Percentiles rank a stretch among this genome's conserved stretches.
These are phyloP conservation scores for Microctonus hyperodae DNA, from an alignment of 2,888 invertebrate genomes.

Conservation along the genomic window DNA sequence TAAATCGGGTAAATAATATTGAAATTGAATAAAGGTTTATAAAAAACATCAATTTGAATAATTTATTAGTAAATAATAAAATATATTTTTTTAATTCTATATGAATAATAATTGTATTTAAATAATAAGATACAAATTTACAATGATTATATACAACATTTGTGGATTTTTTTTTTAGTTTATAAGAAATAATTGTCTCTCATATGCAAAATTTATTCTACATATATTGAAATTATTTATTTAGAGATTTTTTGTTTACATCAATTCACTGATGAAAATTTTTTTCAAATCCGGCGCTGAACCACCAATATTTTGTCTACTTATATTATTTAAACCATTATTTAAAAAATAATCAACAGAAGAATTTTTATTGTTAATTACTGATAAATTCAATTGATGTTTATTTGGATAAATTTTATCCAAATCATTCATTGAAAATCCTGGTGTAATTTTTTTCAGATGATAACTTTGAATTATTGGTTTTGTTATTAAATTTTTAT, in stretches of 20 bases:
- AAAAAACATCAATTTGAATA: too few relatives aligned
- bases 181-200: slow-evolving; percentile 12
- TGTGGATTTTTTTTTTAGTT: too few relatives aligned
- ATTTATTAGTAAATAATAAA: too few relatives aligned
- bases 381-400: slow-evolving; percentile 53
- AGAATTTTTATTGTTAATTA: slow-evolving; percentile 60
- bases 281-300: slow-evolving; percentile 68
- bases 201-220: neutral
- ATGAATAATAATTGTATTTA: slow-evolving; percentile 39
- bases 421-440: slow-evolving; percentile 62
- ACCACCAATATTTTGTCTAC: slow-evolving; percentile 61
- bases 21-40: too few relatives aligned
- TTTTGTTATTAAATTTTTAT: slow-evolving; percentile 42
- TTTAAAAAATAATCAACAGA: slow-evolving; percentile 57
- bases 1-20: too few relatives aligned
- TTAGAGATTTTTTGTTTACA: slow-evolving; percentile 43
- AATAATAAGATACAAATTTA: slow-evolving; percentile 57
- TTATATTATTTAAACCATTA: slow-evolving; percentile 61
- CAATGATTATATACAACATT: slow-evolving; percentile 54
- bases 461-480: slow-evolving; percentile 56
- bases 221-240: slow-evolving; percentile 1
- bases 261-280: slow-evolving; percentile 66
- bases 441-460: slow-evolving; percentile 53
- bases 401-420: slow-evolving; percentile 49
- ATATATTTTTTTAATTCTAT: too few relatives aligned